Evolutionary conservation across 1,140 invertebrate genomes (phyloP).

Genomic region (Marisa cornuarietis): DNA sequence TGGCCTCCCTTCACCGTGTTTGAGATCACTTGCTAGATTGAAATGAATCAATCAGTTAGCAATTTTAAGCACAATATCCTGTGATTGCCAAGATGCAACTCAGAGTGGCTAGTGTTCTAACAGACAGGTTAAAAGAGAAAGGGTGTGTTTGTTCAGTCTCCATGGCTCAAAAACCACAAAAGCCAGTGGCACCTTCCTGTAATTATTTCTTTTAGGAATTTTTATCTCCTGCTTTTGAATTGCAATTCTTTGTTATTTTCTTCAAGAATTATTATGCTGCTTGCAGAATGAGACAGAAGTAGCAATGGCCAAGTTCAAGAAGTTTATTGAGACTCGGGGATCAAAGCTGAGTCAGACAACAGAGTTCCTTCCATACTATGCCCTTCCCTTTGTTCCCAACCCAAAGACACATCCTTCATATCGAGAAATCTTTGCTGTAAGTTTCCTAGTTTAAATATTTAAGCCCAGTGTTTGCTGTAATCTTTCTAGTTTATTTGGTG

Average conservation of each 20-base stretch:
- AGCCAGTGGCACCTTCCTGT: too few species aligned
- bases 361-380: conserved; percentile 72
- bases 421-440: conserved; percentile 70
- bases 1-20: too few species aligned
- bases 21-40: too few species aligned
- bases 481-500: too few species aligned
- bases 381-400: conserved; percentile 71
- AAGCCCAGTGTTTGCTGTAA: too few species aligned
- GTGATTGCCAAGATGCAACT: too few species aligned
- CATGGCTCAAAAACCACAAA: too few species aligned
- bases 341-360: conserved; percentile 69
- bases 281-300: conserved; percentile 48
- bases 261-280: background rate
- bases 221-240: background rate
- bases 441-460: background rate
- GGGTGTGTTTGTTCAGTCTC: too few species aligned
- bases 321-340: conserved; percentile 70
- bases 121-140: too few species aligned
- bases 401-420: conserved; percentile 71
- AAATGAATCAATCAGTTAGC: too few species aligned
- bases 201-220: background rate
- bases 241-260: background rate
- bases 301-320: conserved; percentile 69
- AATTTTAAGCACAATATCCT: too few species aligned
- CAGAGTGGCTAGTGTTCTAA: too few species aligned